phyloP scores from a whole-genome alignment of 2,113 vertebrate genomes.

The Platanista minor region DNA sequence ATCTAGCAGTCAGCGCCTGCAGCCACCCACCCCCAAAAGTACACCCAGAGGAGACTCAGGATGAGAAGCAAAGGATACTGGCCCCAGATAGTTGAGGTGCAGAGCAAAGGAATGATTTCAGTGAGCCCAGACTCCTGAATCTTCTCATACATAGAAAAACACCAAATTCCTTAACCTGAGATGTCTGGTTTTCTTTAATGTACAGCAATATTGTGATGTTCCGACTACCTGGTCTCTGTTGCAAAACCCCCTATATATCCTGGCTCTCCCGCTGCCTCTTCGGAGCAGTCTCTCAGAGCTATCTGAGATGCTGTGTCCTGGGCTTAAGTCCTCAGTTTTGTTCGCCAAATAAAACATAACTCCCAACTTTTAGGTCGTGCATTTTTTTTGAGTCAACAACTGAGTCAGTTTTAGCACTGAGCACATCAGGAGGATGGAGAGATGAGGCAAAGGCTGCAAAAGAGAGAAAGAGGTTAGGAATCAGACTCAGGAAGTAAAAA shows the following conservation, averaged over 20 bases:
- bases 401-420: not conserved
- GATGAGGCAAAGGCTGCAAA: accelerated
- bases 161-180: not conserved
- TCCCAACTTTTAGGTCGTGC: not conserved
- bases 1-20: not conserved
- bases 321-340: not conserved
- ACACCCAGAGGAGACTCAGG: not conserved
- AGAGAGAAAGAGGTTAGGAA: not conserved
- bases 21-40: too few species aligned
- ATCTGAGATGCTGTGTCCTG: not conserved
- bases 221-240: not conserved
- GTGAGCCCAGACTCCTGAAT: not conserved
- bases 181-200: not conserved
- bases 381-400: not conserved
- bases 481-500: not conserved
- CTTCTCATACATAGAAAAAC: not conserved
- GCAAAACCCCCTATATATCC: not conserved
- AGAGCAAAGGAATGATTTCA: not conserved
- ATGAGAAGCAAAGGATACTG: not conserved
- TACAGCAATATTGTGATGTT: not conserved
- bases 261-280: not conserved
- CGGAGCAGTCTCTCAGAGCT: not conserved
- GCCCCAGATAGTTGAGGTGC: not conserved
- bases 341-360: accelerated
- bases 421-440: accelerated